Evolutionary conservation across 2,113 vertebrate species (phyloP).

Genomic region (Microtus pennsylvanicus): DNA sequence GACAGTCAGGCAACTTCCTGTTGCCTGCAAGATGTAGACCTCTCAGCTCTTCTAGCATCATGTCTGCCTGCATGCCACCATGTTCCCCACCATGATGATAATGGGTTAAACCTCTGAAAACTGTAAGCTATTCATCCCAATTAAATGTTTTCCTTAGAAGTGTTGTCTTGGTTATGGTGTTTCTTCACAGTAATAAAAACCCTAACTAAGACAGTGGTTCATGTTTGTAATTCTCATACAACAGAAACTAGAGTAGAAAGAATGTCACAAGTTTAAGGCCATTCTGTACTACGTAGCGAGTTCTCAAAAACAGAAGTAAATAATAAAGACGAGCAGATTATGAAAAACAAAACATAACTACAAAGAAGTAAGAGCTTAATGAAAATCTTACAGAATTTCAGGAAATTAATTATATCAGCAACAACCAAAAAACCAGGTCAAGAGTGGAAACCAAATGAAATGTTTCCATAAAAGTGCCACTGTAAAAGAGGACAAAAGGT

Average conservation of each 20-base stretch:
- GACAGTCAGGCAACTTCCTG: too few species aligned
- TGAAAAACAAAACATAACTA: slow-evolving; percentile 51
- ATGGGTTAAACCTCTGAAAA: too few species aligned
- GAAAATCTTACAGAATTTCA: slow-evolving; percentile 2
- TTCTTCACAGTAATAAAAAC: too few species aligned
- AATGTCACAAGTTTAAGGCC: background rate
- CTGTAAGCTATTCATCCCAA: too few species aligned
- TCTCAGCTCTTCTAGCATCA: too few species aligned
- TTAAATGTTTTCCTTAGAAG: too few species aligned
- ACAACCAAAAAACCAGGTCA: background rate
- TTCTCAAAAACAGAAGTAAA: background rate
- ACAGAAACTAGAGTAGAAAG: background rate
- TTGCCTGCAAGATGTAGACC: too few species aligned
- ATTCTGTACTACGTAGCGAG: background rate
- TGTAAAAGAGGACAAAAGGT: background rate
- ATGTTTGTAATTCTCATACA: background rate
- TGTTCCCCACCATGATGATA: too few species aligned
- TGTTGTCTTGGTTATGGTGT: too few species aligned
- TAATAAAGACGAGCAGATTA: background rate
- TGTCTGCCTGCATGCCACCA: too few species aligned
- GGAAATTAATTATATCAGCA: slow-evolving; percentile 38
- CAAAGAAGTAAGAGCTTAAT: slow-evolving; percentile 32
- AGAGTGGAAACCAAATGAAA: slow-evolving; percentile 46
- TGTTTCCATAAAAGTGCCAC: background rate
- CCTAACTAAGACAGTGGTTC: background rate